Percentiles rank a stretch among this genome's conserved stretches.
These are phyloP conservation scores for Vanessa cardui DNA, from an alignment of 2,888 invertebrate genomes.

Conservation along the genomic window DNA sequence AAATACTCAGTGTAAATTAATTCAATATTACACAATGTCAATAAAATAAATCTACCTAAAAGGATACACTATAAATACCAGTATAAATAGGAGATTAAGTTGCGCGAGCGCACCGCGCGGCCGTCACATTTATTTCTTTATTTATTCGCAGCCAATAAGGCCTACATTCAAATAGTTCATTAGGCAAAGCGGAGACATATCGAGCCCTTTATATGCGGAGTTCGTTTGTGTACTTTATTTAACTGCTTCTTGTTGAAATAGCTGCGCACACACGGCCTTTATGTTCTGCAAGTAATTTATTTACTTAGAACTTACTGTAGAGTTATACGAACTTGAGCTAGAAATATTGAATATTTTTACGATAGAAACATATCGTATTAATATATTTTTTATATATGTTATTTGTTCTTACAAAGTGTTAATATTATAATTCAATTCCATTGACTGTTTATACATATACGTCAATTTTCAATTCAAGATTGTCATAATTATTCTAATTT, in stretches of 20 bases:
- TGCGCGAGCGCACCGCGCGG: conserved; percentile 64
- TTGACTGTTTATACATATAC: too few relatives aligned
- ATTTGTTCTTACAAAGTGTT: too few relatives aligned
- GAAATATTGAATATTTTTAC: too few relatives aligned
- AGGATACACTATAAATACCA: conserved; percentile 52
- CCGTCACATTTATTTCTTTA: conserved; percentile 73
- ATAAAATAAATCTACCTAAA: conserved; percentile 32
- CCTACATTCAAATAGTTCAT: conserved; percentile 81
- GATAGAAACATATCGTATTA: too few relatives aligned
- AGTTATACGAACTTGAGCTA: too few relatives aligned
- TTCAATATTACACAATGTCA: conserved; percentile 23
- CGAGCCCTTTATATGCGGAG: conserved; percentile 70
- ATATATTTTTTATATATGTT: too few relatives aligned
- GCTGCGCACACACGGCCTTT: conserved; percentile 48
- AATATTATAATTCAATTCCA: too few relatives aligned
- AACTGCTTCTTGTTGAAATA: conserved; percentile 64
- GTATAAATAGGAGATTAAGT: conserved; percentile 68
- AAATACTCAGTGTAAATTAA: conserved; percentile 28
- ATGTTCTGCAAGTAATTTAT: conserved; percentile 35
- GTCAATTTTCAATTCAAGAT: too few relatives aligned
- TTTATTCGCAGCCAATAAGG: conserved; percentile 72
- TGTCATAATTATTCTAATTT: too few relatives aligned
- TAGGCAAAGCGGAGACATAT: conserved; percentile 64
- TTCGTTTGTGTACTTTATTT: conserved; percentile 64
- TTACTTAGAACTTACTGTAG: too few relatives aligned